These are phyloP conservation scores for Hymenopus coronatus DNA, from an alignment of 2,888 invertebrate species.

Conservation along the genomic window DNA sequence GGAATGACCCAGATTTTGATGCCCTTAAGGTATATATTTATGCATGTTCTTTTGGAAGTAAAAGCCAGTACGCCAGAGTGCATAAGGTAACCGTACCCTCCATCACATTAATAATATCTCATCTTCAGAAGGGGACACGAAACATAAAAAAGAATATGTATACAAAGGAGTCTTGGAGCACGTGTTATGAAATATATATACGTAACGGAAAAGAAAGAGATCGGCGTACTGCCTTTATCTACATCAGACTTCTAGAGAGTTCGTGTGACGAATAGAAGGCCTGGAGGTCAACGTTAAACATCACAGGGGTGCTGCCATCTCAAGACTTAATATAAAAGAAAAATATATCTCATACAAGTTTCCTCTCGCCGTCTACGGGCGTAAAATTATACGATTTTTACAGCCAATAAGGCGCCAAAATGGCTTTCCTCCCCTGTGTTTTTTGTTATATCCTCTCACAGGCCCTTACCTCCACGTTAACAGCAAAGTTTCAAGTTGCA, in stretches of 20 bases:
- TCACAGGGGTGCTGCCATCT: not conserved
- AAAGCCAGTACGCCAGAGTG: not conserved
- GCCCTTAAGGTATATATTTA: no score
- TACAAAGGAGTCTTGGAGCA: not conserved
- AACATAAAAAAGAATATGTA: not conserved
- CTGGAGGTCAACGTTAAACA: not conserved
- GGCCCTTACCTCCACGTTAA: not conserved
- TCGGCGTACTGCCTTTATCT: not conserved
- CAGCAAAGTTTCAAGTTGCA: not conserved
- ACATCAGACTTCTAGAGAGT: not conserved
- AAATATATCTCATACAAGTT: not conserved
- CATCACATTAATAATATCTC: not conserved
- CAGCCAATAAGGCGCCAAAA: not conserved
- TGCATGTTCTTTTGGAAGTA: not conserved
- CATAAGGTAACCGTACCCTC: not conserved
- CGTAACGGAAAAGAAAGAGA: not conserved
- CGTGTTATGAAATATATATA: not conserved
- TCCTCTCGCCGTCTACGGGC: not conserved
- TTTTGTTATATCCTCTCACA: not conserved
- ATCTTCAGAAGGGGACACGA: not conserved
- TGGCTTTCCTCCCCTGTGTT: not conserved
- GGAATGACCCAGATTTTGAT: no score
- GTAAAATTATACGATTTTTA: not conserved
- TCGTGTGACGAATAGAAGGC: not conserved
- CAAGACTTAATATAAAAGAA: not conserved